phyloP scores from a whole-genome alignment of 2,797 vertebrate genomes.

The Sebastes dallii region DNA sequence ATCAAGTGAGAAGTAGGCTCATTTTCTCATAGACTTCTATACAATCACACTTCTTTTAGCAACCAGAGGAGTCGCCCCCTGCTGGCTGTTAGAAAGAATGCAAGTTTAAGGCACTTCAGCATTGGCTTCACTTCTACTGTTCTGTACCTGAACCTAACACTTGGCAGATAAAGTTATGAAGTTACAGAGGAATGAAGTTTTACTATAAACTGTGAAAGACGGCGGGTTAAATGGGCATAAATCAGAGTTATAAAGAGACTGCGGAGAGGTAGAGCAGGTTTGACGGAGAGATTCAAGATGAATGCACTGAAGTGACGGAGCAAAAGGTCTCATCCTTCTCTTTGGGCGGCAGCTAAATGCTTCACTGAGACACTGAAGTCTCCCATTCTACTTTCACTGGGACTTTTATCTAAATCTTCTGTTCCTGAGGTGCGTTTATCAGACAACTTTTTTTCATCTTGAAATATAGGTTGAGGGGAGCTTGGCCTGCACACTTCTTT shows the following conservation, averaged over 20 bases:
- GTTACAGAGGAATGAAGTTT: conserved; percentile 4
- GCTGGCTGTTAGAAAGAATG: too few relatives aligned
- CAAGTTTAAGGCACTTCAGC: too few relatives aligned
- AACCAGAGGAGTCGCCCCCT: too few relatives aligned
- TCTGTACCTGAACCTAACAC: background rate
- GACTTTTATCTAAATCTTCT: conserved; percentile 65
- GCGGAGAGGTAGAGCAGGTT: background rate
- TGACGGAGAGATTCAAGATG: conserved; percentile 13
- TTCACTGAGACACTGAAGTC: conserved; percentile 37
- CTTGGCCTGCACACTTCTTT: conserved; percentile 55
- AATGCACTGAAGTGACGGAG: conserved; percentile 14
- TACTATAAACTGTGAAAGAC: background rate
- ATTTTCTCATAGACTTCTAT: too few relatives aligned
- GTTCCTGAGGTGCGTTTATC: conserved; percentile 56
- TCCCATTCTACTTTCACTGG: conserved; percentile 18
- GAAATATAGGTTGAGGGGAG: conserved; percentile 39
- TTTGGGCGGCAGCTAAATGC: conserved; percentile 30
- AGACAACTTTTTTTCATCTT: conserved; percentile 58
- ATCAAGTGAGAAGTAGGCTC: too few relatives aligned
- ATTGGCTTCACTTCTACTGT: background rate
- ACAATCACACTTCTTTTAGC: too few relatives aligned
- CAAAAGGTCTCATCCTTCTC: conserved; percentile 49
- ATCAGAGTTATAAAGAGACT: conserved; percentile 5
- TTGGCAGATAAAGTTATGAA: background rate
- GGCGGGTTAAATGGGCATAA: background rate